Conservation (phyloP, 2,888 invertebrate species). For the Epinotia nisella region DNA sequence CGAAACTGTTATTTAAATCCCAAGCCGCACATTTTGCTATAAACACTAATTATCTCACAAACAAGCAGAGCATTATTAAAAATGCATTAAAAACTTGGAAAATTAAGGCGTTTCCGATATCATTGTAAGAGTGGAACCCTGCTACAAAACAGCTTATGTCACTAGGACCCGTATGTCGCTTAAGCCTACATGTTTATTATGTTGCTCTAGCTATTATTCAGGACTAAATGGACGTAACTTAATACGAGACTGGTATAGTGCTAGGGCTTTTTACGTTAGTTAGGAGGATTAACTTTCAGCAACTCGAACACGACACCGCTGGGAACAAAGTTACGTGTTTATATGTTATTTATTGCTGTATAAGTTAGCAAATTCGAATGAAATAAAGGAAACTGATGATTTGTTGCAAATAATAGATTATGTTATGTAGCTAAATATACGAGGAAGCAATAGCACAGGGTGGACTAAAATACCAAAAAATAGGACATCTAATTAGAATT, state of each 20-base stretch:
- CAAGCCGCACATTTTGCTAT: not conserved
- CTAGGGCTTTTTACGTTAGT: not conserved
- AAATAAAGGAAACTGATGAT: conserved; percentile 15
- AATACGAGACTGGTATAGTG: not conserved
- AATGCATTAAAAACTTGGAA: conserved; percentile 24
- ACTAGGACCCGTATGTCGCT: not conserved
- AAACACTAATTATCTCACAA: not conserved
- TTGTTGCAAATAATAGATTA: conserved; percentile 3
- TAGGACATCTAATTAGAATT: no score
- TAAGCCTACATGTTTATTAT: not conserved
- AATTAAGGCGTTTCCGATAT: conserved; percentile 32
- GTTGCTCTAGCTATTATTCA: not conserved
- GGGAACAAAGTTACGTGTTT: conserved; percentile 31
- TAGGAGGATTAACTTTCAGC: conserved; percentile 30
- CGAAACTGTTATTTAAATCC: not conserved
- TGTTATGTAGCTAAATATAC: not conserved
- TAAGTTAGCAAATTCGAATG: conserved; percentile 22
- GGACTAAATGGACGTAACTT: not conserved
- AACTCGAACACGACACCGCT: conserved; percentile 16
- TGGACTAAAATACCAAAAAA: no score
- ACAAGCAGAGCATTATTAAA: conserved; percentile 17
- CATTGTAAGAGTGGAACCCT: conserved; percentile 6
- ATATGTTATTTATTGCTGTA: conserved; percentile 36
- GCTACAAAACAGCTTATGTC: not conserved
- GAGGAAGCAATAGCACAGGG: not conserved